These are phyloP conservation scores for Zaprionus bogoriensis DNA, from an alignment of 2,888 invertebrate species.

Conservation along the genomic window DNA sequence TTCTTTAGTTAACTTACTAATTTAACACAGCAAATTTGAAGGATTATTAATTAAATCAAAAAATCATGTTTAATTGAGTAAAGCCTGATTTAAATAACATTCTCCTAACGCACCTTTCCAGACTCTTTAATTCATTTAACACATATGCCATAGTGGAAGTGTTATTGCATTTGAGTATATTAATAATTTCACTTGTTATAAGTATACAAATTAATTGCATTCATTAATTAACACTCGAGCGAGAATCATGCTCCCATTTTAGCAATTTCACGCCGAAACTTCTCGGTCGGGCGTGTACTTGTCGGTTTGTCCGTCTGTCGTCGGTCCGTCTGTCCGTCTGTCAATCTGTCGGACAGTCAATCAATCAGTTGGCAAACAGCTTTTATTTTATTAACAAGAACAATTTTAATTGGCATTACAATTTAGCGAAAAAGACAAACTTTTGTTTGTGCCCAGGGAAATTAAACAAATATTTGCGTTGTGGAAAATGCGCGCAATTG, in stretches of 20 bases:
- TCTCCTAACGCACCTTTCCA: too few species aligned
- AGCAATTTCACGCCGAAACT: constrained; percentile 35
- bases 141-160: not conserved
- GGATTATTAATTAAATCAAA: too few species aligned
- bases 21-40: too few species aligned
- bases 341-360: constrained; percentile 49
- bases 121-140: not conserved
- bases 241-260: constrained; percentile 16
- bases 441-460: constrained; percentile 36
- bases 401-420: constrained; percentile 45
- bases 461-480: constrained; percentile 59
- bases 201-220: constrained; percentile 25
- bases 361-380: constrained; percentile 36
- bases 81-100: too few species aligned
- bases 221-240: constrained; percentile 9
- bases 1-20: not conserved
- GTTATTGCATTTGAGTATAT: not conserved
- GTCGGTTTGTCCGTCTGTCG: constrained; percentile 15
- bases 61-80: too few species aligned
- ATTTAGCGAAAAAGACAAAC: constrained; percentile 55
- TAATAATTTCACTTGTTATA: constrained; percentile 10
- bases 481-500: constrained; percentile 13
- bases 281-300: too few species aligned
- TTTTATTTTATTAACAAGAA: constrained; percentile 23
- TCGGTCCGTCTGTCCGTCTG: constrained; percentile 27